Conservation (phyloP, 2,888 invertebrate genomes). For the Nomada lathburiana region DNA sequence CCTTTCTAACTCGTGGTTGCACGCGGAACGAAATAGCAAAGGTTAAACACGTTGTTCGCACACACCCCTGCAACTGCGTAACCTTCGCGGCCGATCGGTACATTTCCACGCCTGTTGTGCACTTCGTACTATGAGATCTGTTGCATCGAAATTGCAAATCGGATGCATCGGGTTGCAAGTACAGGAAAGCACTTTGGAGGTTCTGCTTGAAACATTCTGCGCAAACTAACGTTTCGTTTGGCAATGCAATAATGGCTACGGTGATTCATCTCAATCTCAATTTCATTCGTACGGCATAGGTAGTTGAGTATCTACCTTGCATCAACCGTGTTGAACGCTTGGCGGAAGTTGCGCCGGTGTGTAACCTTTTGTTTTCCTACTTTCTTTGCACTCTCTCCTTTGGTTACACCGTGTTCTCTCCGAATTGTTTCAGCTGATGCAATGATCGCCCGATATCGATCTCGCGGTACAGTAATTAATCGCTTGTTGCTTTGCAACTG, state of each 20-base stretch:
- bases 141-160: neutral
- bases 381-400: constrained; percentile 27
- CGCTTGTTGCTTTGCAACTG: constrained; percentile 34
- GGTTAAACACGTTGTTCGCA: constrained; percentile 71
- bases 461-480: constrained; percentile 60
- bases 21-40: constrained; percentile 71
- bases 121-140: constrained; percentile 11
- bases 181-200: neutral
- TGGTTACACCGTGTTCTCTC: constrained; percentile 11
- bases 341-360: constrained; percentile 27
- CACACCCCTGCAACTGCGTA: constrained; percentile 66
- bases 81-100: constrained; percentile 67
- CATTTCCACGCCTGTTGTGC: constrained; percentile 48
- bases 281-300: neutral
- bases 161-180: neutral
- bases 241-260: neutral
- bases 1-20: constrained; percentile 61
- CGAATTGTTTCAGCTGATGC: constrained; percentile 45
- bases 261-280: neutral
- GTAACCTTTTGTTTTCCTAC: constrained; percentile 21
- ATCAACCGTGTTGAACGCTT: neutral
- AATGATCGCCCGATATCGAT: constrained; percentile 46
- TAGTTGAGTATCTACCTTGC: neutral
- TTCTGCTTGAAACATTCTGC: no score
- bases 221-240: neutral